These are phyloP conservation scores for Acronicta psi DNA, from an alignment of 2,888 invertebrate genomes.

Conservation along the genomic window DNA sequence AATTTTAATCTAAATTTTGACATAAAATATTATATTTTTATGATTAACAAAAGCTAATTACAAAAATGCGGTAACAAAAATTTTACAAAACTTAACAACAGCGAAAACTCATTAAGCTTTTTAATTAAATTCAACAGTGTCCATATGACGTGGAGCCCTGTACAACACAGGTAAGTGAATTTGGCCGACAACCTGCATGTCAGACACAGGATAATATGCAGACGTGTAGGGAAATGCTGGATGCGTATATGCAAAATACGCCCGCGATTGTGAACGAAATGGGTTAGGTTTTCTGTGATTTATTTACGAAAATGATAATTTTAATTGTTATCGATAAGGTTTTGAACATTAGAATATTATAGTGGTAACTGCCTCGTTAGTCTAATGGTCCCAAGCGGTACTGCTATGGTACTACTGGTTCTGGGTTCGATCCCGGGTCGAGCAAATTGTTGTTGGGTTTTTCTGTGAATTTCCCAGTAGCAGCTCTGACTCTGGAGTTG, in stretches of 20 bases:
- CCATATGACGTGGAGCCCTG: conserved; percentile 30
- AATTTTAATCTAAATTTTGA: no score
- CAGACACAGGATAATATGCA: conserved; percentile 56
- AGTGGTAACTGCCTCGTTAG: no score
- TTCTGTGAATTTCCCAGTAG: no score
- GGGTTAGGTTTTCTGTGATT: no score
- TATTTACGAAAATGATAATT: no score
- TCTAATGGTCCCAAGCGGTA: no score
- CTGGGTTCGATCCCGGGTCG: no score
- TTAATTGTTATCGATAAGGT: no score
- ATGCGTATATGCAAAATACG: conserved; percentile 15
- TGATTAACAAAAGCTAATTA: background rate
- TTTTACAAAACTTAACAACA: conserved; percentile 12
- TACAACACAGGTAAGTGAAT: conserved; percentile 59
- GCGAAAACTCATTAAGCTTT: conserved; percentile 29
- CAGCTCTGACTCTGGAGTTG: no score
- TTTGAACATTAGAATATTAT: no score
- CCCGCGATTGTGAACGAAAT: background rate
- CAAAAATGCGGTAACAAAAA: conserved; percentile 2
- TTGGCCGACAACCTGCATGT: conserved; percentile 55
- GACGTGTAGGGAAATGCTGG: conserved; percentile 48
- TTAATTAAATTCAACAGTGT: conserved; percentile 42
- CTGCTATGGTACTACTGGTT: no score
- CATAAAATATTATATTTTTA: background rate
- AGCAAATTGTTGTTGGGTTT: no score